phyloP scores from a whole-genome alignment of 2,888 invertebrate genomes.

The Agrochola lota region DNA sequence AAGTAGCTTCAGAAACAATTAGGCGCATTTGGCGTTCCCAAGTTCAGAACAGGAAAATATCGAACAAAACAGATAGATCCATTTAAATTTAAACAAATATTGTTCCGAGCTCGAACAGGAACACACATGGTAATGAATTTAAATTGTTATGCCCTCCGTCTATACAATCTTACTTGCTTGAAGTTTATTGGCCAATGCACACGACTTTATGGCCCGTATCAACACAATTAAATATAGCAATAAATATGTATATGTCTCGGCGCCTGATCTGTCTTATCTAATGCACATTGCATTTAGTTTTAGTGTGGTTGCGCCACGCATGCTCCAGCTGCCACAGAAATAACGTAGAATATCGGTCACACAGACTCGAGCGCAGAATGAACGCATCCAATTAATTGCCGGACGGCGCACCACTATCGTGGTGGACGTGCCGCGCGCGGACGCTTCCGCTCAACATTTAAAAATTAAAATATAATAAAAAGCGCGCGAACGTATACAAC shows the following conservation, averaged over 20 bases:
- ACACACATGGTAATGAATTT: slow-evolving; percentile 48
- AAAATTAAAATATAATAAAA: slow-evolving; percentile 74
- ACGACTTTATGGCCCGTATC: slow-evolving; percentile 54
- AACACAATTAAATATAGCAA: slow-evolving; percentile 61
- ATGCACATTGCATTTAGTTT: slow-evolving; percentile 88
- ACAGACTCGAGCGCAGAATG: slow-evolving; percentile 82
- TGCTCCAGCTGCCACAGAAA: slow-evolving; percentile 84
- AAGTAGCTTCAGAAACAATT: background rate
- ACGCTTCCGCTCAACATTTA: slow-evolving; percentile 81
- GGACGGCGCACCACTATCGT: slow-evolving; percentile 84
- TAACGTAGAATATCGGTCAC: slow-evolving; percentile 90
- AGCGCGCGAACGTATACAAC: slow-evolving; percentile 78
- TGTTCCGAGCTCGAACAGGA: slow-evolving; percentile 40
- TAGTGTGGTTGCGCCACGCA: slow-evolving; percentile 88
- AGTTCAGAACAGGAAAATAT: slow-evolving; percentile 56
- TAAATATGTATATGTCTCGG: slow-evolving; percentile 67
- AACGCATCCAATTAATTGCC: slow-evolving; percentile 87
- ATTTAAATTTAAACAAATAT: slow-evolving; percentile 48
- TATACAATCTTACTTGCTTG: slow-evolving; percentile 33
- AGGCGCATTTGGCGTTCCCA: slow-evolving; percentile 45
- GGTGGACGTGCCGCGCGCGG: slow-evolving; percentile 85
- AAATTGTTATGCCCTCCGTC: slow-evolving; percentile 33
- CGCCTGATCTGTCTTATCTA: slow-evolving; percentile 83
- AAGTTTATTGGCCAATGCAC: slow-evolving; percentile 45
- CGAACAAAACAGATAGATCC: slow-evolving; percentile 31